These are phyloP conservation scores for Oreotragus oreotragus DNA, from an alignment of 2,113 vertebrate species.

Conservation along the genomic window DNA sequence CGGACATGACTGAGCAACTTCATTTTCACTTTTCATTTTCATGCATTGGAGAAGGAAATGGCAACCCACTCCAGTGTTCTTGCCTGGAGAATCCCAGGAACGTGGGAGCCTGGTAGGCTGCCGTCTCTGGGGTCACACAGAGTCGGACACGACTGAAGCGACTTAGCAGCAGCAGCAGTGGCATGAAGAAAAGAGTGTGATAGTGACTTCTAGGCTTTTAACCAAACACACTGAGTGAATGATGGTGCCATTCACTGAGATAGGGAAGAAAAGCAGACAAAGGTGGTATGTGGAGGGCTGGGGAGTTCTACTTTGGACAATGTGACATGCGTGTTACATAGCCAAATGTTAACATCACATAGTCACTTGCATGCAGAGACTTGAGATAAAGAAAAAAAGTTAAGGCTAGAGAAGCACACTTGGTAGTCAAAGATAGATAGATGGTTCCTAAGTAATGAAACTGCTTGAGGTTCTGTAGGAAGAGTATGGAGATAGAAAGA, in stretches of 20 bases:
- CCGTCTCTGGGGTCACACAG: too few relatives aligned
- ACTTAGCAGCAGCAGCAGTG: too few relatives aligned
- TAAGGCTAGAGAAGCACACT: not conserved
- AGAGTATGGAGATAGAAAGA: not conserved
- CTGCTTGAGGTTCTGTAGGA: not conserved
- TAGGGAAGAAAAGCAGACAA: not conserved
- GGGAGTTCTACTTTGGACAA: not conserved
- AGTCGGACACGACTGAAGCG: fast-evolving
- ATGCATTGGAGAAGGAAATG: too few relatives aligned
- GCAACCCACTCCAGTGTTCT: too few relatives aligned
- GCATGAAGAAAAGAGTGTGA: not conserved
- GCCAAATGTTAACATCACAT: not conserved
- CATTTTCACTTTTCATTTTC: too few relatives aligned
- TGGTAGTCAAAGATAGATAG: not conserved
- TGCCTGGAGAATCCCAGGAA: too few relatives aligned
- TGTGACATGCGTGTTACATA: not conserved
- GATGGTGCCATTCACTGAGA: not conserved
- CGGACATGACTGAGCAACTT: too few relatives aligned
- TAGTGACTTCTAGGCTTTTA: not conserved
- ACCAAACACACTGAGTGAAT: not conserved
- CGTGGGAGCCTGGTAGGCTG: fast-evolving
- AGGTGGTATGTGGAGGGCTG: fast-evolving
- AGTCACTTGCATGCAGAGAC: not conserved
- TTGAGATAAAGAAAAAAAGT: not conserved
- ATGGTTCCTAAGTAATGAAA: not conserved